Base-by-base conservation (phyloP, 2,888 invertebrate genomes). In the Trisateles emortualis region DNA sequence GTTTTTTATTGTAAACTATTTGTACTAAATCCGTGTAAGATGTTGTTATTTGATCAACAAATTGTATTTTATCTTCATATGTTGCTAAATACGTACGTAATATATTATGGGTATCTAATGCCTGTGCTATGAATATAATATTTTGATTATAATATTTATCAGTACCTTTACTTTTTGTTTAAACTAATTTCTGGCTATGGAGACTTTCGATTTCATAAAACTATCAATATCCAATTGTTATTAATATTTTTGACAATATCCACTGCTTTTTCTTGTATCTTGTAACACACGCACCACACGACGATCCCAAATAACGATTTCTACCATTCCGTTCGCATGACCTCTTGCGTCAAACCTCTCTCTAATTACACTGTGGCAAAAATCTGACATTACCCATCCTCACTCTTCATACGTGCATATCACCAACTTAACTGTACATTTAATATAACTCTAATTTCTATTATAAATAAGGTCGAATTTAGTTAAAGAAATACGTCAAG, bases 291-390 rank as follows among this genome's bases (percentile, higher is more conserved):
- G 17, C 17, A 48, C 30, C 48, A 48, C 43, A 52, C 75, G 58
- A 64, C 52, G 52, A 56, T 70, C 59, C 64, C 63, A 59, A 66
- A 63, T 76, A 78, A 78, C 79, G 82, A 81, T 86, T 87, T 86
- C 84, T 86, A 88, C 83, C 78, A 84, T 79, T 80, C 76, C 79
- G 84, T 88, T 88, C 88, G 86, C 89, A 89, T 90, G 90, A 90
- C 90, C 90, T 77, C 88, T 82, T 81, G 79, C 82, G 73, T 86
- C 81, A 74, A 74, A 75, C 75, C 79, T 76, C 84, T 83, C 86
- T 89, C 87, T 90, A 88, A 91, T 91, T 90, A 88, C 83, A 84
- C 72, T 81, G 81, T 78, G 77, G 86, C 90, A 85, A 87, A 87
- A 89, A 87, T 86, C 71, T 83, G 82, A 85, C 84, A 77, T 78